These are phyloP conservation scores for Scarus forsteni DNA, from an alignment of 2,797 vertebrate genomes.

Conservation along the genomic window DNA sequence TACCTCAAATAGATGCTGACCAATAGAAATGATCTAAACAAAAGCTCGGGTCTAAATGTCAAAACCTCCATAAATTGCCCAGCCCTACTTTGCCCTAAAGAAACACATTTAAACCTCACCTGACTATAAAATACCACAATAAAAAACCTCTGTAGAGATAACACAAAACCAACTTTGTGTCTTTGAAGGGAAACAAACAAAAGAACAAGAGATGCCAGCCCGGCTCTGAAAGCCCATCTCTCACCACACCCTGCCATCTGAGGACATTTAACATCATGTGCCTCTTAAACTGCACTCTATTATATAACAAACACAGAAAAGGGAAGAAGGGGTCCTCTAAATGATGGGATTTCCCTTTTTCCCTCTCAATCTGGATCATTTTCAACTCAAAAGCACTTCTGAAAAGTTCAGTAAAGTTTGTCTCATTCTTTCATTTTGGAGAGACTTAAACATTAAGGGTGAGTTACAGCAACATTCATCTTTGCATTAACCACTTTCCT, in stretches of 20 bases:
- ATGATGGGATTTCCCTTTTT: not conserved
- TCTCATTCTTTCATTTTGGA: not conserved
- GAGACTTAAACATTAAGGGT: constrained; percentile 1
- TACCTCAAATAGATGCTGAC: too few relatives aligned
- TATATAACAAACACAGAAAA: not conserved
- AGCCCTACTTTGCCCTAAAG: not conserved
- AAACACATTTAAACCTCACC: constrained; percentile 13
- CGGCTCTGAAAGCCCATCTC: constrained; percentile 51
- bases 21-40: too few relatives aligned
- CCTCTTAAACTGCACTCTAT: constrained; percentile 2
- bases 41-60: too few relatives aligned
- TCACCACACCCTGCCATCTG: constrained; percentile 74
- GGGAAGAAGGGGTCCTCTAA: not conserved
- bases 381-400: not conserved
- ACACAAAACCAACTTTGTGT: constrained; percentile 36
- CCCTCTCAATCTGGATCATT: not conserved
- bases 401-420: not conserved
- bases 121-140: constrained; percentile 29
- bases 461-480: constrained; percentile 3
- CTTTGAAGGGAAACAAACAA: constrained; percentile 60
- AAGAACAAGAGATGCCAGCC: constrained; percentile 56
- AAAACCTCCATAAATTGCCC: too few relatives aligned
- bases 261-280: constrained; percentile 56
- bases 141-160: constrained; percentile 24
- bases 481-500: not conserved